A percentile compares a stretch with the other conserved stretches of the same genome.
Evolutionary conservation across 1,140 invertebrate genomes (phyloP).

Genomic region (Eumeta japonica): DNA sequence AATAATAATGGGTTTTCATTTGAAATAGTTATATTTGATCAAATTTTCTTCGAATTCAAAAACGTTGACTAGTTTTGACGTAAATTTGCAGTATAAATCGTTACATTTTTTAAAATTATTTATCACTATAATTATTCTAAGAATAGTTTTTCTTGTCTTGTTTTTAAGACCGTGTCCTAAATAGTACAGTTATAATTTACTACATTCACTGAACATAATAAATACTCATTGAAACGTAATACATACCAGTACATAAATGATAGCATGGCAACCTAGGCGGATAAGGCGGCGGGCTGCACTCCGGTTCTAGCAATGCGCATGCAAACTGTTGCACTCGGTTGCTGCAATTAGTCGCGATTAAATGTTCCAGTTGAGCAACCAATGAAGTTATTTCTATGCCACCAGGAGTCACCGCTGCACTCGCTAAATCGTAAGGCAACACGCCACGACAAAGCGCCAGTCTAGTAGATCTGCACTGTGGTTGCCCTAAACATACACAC

Average conservation of each 20-base stretch:
- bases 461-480: conserved; percentile 47
- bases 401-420: conserved; percentile 27
- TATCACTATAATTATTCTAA: neutral
- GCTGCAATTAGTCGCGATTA: conserved; percentile 65
- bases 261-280: conserved; percentile 62
- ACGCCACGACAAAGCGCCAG: conserved; percentile 59
- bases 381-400: conserved; percentile 42
- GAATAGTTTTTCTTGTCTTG: neutral
- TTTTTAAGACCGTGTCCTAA: neutral
- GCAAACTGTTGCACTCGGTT: conserved; percentile 61
- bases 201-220: neutral
- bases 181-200: neutral
- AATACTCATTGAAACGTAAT: conserved; percentile 1
- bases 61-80: no score
- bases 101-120: neutral
- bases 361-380: conserved; percentile 55
- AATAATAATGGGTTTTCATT: no score
- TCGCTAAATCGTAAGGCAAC: conserved; percentile 64
- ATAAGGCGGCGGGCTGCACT: conserved; percentile 61
- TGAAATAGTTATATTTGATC: no score
- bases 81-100: no score
- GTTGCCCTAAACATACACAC: no score
- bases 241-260: conserved; percentile 65
- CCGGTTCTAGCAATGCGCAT: conserved; percentile 66
- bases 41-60: no score